Percentiles rank a stretch among this genome's conserved stretches.
Conservation (phyloP, 2,113 vertebrate species). For the Oriolus oriolus region DNA sequence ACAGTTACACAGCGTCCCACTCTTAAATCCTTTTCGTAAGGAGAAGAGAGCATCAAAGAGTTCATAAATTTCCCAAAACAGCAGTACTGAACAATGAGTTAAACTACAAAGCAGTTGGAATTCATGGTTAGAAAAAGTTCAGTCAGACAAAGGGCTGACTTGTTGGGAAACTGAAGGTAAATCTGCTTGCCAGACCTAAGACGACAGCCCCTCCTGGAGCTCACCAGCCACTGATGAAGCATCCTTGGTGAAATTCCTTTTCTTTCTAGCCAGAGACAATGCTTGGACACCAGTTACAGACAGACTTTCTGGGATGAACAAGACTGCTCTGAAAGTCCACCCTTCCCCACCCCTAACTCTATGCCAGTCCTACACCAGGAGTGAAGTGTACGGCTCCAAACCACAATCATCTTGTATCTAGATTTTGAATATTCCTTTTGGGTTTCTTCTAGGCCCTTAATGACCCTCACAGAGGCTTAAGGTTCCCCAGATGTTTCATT, state of each 20-base stretch:
- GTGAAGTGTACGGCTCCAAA: background rate
- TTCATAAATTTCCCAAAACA: background rate
- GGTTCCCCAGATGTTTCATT: background rate
- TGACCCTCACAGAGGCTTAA: background rate
- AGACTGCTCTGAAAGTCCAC: background rate
- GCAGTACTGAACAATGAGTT: background rate
- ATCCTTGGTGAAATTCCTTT: background rate
- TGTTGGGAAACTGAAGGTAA: conserved; percentile 1
- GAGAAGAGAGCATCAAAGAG: conserved; percentile 13
- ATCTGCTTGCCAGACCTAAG: conserved; percentile 4
- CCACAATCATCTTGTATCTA: background rate
- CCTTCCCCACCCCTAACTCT: background rate
- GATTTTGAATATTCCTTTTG: background rate
- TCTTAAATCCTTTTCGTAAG: background rate
- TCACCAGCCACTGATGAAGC: background rate
- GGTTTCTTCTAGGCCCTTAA: background rate
- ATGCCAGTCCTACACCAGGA: background rate
- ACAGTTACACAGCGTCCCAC: background rate
- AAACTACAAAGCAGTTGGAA: conserved; percentile 30
- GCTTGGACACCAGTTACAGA: background rate
- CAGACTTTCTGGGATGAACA: background rate
- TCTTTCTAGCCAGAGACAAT: background rate
- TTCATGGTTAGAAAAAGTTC: background rate
- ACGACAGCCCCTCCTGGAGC: background rate
- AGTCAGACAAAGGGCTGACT: background rate